Evolutionary conservation across 2,888 invertebrate species (phyloP).

Genomic region (Cheilosia pagana): DNA sequence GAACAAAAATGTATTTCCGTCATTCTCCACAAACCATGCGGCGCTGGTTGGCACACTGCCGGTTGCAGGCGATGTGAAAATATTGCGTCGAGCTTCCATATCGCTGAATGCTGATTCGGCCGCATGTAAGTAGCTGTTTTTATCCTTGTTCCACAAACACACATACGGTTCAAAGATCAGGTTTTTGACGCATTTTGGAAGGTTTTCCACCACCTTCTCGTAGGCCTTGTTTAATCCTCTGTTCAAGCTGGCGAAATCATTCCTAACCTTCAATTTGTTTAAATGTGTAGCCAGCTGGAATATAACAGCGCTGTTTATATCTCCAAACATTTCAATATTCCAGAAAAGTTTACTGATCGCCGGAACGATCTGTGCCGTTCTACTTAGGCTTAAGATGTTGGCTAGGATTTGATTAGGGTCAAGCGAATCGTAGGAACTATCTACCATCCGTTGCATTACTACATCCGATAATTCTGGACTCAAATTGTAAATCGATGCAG

Average conservation of each 20-base stretch:
- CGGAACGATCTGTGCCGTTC: conserved; percentile 1
- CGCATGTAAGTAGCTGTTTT: conserved; percentile 3
- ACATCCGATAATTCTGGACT: conserved; percentile 6
- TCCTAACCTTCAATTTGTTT: neutral
- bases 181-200: conserved; percentile 47
- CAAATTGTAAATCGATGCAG: conserved; percentile 14
- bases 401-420: neutral
- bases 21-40: conserved; percentile 6
- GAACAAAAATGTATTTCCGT: neutral
- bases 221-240: neutral
- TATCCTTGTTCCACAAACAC: conserved; percentile 43
- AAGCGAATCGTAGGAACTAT: neutral
- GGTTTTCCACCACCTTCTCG: conserved; percentile 3
- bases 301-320: neutral
- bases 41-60: neutral
- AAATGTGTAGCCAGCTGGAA: conserved; percentile 21
- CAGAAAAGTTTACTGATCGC: conserved; percentile 19
- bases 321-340: neutral
- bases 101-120: neutral
- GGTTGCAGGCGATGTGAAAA: conserved; percentile 5
- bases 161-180: conserved; percentile 23
- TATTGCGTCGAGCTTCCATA: conserved; percentile 10
- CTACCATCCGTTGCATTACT: conserved; percentile 28
- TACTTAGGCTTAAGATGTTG: conserved; percentile 6
- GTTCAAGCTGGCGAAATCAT: conserved; percentile 4